Conservation (phyloP, 2,888 invertebrate genomes). For the Diachrysia chrysitis region DNA sequence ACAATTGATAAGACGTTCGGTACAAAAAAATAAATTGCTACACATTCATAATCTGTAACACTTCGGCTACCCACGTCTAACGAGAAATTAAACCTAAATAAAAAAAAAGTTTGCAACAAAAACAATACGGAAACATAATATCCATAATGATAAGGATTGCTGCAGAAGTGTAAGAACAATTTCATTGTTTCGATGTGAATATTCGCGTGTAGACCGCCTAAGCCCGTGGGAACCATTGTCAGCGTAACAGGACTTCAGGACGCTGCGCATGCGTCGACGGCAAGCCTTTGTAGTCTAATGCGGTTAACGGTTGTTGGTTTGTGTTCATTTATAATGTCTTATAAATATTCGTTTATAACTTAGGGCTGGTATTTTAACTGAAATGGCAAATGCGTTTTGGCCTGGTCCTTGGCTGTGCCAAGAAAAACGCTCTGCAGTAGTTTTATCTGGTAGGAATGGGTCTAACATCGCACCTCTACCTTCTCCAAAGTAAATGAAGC, state of each 20-base stretch:
- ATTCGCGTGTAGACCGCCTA: constrained; percentile 64
- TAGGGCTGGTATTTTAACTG: no score
- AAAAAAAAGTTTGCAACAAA: constrained; percentile 7
- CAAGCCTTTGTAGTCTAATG: constrained; percentile 42
- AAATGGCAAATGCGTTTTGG: no score
- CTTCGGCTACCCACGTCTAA: not conserved
- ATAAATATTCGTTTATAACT: not conserved
- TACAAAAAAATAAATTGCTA: not conserved
- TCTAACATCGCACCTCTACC: no score
- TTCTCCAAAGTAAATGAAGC: no score
- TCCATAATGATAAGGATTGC: constrained; percentile 61
- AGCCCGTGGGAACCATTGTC: constrained; percentile 72
- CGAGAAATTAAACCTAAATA: not conserved
- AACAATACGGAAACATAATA: constrained; percentile 60
- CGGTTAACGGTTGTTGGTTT: constrained; percentile 46
- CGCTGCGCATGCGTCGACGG: constrained; percentile 47
- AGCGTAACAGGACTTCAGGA: constrained; percentile 55
- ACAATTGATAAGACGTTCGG: no score
- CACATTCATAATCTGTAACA: not conserved
- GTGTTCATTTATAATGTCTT: constrained; percentile 11
- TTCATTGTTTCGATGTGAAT: constrained; percentile 61
- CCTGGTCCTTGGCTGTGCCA: no score
- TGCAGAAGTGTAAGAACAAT: constrained; percentile 58
- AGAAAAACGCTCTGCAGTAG: no score
- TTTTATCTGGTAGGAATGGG: no score